Percentiles rank a stretch among this genome's conserved stretches.
Evolutionary conservation across 2,797 vertebrate species (phyloP).

Genomic region (Enteromius trimaculatus): DNA sequence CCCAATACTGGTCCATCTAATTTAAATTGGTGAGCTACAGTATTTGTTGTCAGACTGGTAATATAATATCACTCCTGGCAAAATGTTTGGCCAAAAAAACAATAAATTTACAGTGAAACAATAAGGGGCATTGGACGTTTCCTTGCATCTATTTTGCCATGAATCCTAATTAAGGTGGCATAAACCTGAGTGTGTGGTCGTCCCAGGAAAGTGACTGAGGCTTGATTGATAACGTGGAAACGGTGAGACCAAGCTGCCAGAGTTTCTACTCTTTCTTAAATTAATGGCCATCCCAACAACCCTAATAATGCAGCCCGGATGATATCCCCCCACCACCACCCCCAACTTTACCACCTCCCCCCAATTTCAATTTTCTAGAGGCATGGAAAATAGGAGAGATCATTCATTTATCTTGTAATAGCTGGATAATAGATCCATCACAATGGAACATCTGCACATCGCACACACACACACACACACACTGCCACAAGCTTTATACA

Average conservation of each 20-base stretch:
- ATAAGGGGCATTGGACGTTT: constrained; percentile 88
- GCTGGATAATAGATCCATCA: constrained; percentile 99
- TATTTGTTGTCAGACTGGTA: constrained; percentile 86
- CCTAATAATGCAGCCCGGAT: constrained; percentile 88
- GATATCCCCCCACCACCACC: constrained; percentile 70
- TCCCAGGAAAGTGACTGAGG: constrained; percentile 81
- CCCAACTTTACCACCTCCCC: constrained; percentile 60
- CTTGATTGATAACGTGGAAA: constrained; percentile 84
- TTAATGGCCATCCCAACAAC: constrained; percentile 85
- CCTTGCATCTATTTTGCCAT: constrained; percentile 91
- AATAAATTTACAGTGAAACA: constrained; percentile 90
- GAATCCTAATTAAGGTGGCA: constrained; percentile 86
- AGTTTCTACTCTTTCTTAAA: constrained; percentile 78
- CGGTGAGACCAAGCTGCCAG: constrained; percentile 79
- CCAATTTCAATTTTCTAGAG: constrained; percentile 89
- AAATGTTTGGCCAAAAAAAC: constrained; percentile 88
- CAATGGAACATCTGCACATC: constrained; percentile 89
- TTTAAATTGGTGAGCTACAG: constrained; percentile 74
- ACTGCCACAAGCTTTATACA: constrained; percentile 26
- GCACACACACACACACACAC: constrained; percentile 42
- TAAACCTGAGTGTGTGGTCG: constrained; percentile 87
- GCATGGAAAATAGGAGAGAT: constrained; percentile 88
- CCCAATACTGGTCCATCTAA: not conserved
- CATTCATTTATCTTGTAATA: constrained; percentile 99
- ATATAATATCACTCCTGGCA: constrained; percentile 90